phyloP scores from a whole-genome alignment of 2,888 invertebrate species.

The Brachycybe producta region DNA sequence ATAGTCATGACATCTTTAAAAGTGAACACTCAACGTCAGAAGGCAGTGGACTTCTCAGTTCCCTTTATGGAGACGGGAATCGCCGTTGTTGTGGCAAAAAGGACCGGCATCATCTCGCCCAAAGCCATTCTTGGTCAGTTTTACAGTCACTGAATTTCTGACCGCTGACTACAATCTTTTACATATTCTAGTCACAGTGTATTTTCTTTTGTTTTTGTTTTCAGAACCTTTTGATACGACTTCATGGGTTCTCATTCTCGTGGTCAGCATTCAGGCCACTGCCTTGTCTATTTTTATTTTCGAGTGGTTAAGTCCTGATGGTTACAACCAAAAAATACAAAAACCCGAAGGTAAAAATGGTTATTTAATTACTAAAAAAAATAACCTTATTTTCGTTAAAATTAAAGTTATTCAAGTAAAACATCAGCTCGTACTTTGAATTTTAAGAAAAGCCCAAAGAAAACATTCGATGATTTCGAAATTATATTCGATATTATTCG shows the following conservation, averaged over 20 bases:
- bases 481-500: too few relatives aligned
- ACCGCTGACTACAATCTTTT: too few relatives aligned
- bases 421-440: too few relatives aligned
- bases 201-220: neutral
- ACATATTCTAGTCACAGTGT: too few relatives aligned
- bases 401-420: too few relatives aligned
- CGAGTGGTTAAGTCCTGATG: conserved; percentile 93
- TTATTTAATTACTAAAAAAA: too few relatives aligned
- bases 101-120: conserved; percentile 90
- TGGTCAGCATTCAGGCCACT: conserved; percentile 88
- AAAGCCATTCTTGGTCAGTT: conserved; percentile 68
- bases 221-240: conserved; percentile 95
- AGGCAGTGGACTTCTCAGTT: conserved; percentile 78
- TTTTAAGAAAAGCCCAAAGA: too few relatives aligned
- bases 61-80: conserved; percentile 96
- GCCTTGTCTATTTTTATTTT: conserved; percentile 91
- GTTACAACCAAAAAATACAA: conserved; percentile 72
- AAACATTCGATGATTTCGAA: too few relatives aligned
- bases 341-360: too few relatives aligned
- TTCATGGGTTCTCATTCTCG: conserved; percentile 93
- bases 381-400: too few relatives aligned
- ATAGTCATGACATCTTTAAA: conserved; percentile 87
- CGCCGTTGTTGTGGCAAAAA: conserved; percentile 83
- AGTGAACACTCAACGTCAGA: conserved; percentile 75
- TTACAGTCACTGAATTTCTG: too few relatives aligned